Percentiles rank a stretch among this genome's conserved stretches.
Conservation (phyloP, 2,888 invertebrate species). For the Lycia hirtaria region DNA sequence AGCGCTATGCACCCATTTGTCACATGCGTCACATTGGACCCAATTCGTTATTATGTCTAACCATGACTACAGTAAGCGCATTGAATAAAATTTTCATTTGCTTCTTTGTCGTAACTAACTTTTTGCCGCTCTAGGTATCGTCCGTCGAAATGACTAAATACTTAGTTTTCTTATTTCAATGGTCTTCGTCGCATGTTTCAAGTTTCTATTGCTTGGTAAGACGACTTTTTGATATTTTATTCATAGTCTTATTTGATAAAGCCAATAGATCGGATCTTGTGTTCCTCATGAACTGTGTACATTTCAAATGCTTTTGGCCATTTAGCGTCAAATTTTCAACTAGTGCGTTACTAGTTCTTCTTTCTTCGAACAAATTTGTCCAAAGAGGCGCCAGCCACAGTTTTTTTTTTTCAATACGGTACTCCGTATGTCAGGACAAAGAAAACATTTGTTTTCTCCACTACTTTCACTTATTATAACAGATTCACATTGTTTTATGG, state of each 20-base stretch:
- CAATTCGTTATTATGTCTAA: not conserved
- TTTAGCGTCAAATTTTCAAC: not conserved
- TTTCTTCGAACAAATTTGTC: no score
- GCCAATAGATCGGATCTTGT: conserved; percentile 9
- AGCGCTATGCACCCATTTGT: no score
- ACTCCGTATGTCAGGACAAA: no score
- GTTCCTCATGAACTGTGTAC: conserved; percentile 4
- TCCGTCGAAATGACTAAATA: conserved; percentile 6
- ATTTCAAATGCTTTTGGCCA: conserved; percentile 7
- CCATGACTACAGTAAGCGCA: conserved; percentile 6
- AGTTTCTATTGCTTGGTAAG: not conserved
- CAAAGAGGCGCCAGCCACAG: no score
- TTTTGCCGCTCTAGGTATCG: not conserved
- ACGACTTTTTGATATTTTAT: conserved; percentile 8
- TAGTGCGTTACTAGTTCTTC: no score
- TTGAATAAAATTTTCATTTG: conserved; percentile 6
- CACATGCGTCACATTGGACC: conserved; percentile 5
- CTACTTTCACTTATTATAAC: no score
- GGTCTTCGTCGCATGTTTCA: not conserved
- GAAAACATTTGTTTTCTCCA: no score
- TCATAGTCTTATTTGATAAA: not conserved
- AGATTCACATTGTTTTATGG: no score
- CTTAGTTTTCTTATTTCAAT: not conserved
- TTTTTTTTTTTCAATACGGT: no score
- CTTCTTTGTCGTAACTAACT: not conserved